Base-by-base conservation (phyloP, 2,797 vertebrate genomes). In the Crenichthys baileyi region DNA sequence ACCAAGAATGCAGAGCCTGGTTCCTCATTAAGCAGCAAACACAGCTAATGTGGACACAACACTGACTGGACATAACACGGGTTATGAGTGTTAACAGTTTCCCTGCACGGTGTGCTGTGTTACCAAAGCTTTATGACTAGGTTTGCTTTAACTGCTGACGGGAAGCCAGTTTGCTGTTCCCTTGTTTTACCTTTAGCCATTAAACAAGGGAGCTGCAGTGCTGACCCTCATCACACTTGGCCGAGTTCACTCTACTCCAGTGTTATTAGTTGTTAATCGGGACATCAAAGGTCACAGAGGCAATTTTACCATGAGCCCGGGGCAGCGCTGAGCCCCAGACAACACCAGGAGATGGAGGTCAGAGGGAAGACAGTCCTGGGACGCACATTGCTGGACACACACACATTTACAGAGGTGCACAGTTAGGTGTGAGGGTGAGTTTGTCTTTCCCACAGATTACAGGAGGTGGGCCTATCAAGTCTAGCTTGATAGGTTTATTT, bases 271-370 rank as follows among this genome's bases (percentile, higher is more conserved):
- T 80, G 93, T 95, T 95, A 94, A 93, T 93, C 46, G 1, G 74
- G 79, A 85, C 82, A 81, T 89, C 90, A 87, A 75, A 88, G 79
- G 80, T 90, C 88, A 90, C 78, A 76, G 83, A 89, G 83, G 84
- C 83, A 82, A 81, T 92, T 94, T 96, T 96, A 95, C 95, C 95
- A 91, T 94, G 72, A 92, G 87, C 91, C 89, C 84, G 60, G 91
- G 92, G 79, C 91, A 89, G 87, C 95, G 93, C 80, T 87, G 87
- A 85, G 94, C 91, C 91, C 94, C 93, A 81, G 92, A 92, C 85
- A 94, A 94, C 90, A 91, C 79, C 90, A 95, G 92, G 83, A 94
- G 93, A 90, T 95, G 95, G 88, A 94, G 87, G 86, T 96, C 95
- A 91, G 90, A 80, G 92, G 91, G 88, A 79, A 93, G 91, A 88